Evolutionary conservation across 2,888 invertebrate species (phyloP), one percentile per base, ranked within the genome.

Genomic region (Alsophila aescularia): DNA sequence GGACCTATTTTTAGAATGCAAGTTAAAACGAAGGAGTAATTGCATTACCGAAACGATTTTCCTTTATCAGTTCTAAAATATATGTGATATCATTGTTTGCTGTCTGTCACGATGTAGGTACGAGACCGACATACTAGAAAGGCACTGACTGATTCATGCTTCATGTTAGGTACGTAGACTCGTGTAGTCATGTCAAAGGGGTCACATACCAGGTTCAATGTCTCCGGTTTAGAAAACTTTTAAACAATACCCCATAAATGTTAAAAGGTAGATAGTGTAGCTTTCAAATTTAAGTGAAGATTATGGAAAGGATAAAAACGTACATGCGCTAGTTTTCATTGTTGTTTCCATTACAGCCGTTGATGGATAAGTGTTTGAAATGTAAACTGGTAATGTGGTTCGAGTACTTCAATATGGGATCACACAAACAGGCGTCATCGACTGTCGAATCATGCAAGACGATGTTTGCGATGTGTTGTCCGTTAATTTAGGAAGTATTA

Each of bases 181-280:
- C 59, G 71, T 70, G 66, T 70, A 70, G 74, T 69, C 70, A 71
- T 79, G 82, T 79, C 78, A 75, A 70, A 72, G 72, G 73, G 83
- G 84, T 87, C 86, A 76, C 73, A 74, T 70, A 67, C 74, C 78
- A 85, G 77, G 88, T 86, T 85, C 85, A 87, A 80, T 81, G 86
- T 83, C 79, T 85, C 67, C 70, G 76, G 55, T 74, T 76, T 69
- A 75, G 72, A 73, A 78, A 70, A 75, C 73, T 73, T 79, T 81
- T 81, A 82, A 82, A 88, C 84, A 86, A 85, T 83, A 75, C 73
- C 66, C 71, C 74, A 72, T 78, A 79, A 81, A 80, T 73, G 75
- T 78, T 77, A 70, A 75, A 65, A 78, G 76, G 74, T 63, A 71
- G 85, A 84, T 87, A 85, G 62, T 79, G 69, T 70, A 45, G 66